Conservation (phyloP, 2,113 vertebrate genomes). For the Gavia stellata region DNA sequence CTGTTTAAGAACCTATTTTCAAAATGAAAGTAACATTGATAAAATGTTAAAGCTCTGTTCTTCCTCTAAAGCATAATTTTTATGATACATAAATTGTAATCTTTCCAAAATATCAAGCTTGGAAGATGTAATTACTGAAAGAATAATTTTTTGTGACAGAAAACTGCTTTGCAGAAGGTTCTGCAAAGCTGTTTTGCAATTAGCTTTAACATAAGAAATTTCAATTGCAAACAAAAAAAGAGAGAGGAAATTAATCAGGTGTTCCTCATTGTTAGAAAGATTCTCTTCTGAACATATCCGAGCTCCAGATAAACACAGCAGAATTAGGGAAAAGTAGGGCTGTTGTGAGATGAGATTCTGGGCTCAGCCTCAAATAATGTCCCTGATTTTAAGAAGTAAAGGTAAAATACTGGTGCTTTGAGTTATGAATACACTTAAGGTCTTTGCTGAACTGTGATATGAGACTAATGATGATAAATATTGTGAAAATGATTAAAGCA, state of each 20-base stretch:
- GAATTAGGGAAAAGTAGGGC: neutral
- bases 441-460: neutral
- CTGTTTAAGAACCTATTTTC: neutral
- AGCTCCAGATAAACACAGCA: neutral
- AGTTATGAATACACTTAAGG: neutral
- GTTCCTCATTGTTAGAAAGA: neutral
- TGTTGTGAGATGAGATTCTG: neutral
- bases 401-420: neutral
- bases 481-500: constrained; percentile 1
- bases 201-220: neutral
- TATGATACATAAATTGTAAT: neutral
- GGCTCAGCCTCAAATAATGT: neutral
- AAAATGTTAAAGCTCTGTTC: neutral
- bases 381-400: neutral
- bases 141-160: neutral
- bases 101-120: neutral
- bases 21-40: neutral
- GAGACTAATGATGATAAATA: constrained; percentile 33
- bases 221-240: neutral
- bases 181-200: neutral
- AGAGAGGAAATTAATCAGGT: neutral
- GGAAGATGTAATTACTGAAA: neutral
- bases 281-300: neutral
- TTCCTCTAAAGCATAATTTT: neutral
- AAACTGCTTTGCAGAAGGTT: neutral